Conservation (phyloP, 2,113 vertebrate species). For the Halichoerus grypus region DNA sequence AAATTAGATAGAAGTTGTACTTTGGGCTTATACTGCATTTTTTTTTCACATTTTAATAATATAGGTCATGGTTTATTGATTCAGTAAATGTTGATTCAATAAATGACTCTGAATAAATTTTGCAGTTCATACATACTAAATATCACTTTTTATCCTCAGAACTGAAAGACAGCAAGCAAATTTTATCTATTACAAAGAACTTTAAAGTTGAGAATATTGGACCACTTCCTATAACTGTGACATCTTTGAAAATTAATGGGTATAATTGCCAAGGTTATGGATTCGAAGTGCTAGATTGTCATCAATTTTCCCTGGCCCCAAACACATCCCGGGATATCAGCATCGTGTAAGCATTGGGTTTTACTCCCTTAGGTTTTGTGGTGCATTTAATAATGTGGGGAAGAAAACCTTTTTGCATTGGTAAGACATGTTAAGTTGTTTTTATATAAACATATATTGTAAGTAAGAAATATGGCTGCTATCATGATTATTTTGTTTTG, state of each 20-base stretch:
- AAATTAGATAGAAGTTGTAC: not conserved
- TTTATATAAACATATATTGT: not conserved
- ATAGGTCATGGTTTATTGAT: not conserved
- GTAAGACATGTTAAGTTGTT: not conserved
- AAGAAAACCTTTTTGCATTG: not conserved
- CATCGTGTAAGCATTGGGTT: constrained; percentile 92
- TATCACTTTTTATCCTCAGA: constrained; percentile 85
- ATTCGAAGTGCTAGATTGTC: constrained; percentile 97
- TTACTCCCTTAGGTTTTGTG: constrained; percentile 48
- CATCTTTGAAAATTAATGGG: constrained; percentile 98
- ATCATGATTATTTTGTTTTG: not conserved
- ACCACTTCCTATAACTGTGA: constrained; percentile 94
- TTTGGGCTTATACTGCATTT: not conserved
- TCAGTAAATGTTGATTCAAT: not conserved
- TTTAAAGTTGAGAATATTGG: constrained; percentile 99
- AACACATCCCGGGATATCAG: constrained; percentile 96
- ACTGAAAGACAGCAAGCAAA: constrained; percentile 94
- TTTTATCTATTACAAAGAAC: constrained; percentile 94
- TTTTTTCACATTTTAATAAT: constrained; percentile 11
- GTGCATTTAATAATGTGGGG: not conserved
- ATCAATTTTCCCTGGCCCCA: constrained; percentile 92
- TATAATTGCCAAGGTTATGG: constrained; percentile 98
- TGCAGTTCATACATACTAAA: not conserved
- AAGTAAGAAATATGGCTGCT: not conserved
- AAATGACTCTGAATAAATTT: not conserved